Evolutionary conservation across 1,140 invertebrate species (phyloP).

Genomic region (Brachionus koreanus): DNA sequence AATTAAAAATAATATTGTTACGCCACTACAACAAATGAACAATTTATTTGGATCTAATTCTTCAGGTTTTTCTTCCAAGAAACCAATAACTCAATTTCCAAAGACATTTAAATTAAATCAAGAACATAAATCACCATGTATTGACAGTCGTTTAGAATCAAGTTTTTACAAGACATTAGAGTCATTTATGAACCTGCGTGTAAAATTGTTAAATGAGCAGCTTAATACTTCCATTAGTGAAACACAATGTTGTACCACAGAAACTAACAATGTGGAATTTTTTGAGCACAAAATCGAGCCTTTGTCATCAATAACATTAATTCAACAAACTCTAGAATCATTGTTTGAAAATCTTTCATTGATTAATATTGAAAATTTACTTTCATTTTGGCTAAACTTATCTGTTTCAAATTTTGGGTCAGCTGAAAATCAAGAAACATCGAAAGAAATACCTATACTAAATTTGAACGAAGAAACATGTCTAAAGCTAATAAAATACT

Average conservation of each 20-base stretch:
- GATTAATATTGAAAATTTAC: constrained; percentile 36
- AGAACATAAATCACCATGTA: neutral
- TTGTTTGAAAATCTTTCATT: neutral
- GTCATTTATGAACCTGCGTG: neutral
- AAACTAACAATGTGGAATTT: neutral
- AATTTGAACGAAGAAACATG: neutral
- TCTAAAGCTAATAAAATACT: neutral
- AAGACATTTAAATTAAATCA: neutral
- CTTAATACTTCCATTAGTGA: neutral
- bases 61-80: neutral
- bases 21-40: constrained; percentile 13
- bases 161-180: constrained; percentile 15
- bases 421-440: neutral
- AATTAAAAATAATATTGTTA: constrained; percentile 21
- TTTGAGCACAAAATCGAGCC: neutral
- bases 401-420: neutral
- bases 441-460: neutral
- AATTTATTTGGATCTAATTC: neutral
- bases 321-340: neutral
- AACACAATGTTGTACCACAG: neutral
- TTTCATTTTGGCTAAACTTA: constrained; percentile 19
- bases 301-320: neutral
- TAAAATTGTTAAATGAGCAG: neutral
- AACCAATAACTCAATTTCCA: neutral
- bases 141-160: neutral